A percentile compares a stretch with the other conserved stretches of the same genome.
Evolutionary conservation across 2,888 invertebrate genomes (phyloP).

Genomic region (Dryobotodes eremita): DNA sequence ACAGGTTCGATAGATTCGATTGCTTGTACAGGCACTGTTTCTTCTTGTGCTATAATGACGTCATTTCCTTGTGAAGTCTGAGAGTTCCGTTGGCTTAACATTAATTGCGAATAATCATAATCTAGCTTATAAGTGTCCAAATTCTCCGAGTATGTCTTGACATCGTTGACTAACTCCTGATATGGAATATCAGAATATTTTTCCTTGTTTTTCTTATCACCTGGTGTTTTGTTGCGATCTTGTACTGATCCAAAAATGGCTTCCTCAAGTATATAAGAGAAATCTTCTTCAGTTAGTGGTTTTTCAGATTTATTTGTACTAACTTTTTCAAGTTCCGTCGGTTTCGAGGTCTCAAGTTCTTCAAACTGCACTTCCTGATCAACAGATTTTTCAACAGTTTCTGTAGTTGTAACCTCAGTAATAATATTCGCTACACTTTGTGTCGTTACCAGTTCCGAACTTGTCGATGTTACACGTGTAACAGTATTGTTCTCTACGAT

Average conservation of each 20-base stretch:
- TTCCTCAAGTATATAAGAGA: slow-evolving; percentile 84
- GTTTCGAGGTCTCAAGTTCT: background rate
- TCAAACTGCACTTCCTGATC: slow-evolving; percentile 1
- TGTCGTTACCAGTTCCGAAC: background rate
- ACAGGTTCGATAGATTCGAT: slow-evolving; percentile 16
- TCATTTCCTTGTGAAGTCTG: slow-evolving; percentile 31
- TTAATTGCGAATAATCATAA: slow-evolving; percentile 79
- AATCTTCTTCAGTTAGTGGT: slow-evolving; percentile 68
- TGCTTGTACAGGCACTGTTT: background rate
- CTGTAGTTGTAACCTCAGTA: slow-evolving; percentile 8
- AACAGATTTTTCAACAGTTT: slow-evolving; percentile 21
- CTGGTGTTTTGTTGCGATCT: slow-evolving; percentile 82
- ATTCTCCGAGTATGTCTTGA: slow-evolving; percentile 82
- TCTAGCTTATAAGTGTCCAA: slow-evolving; percentile 80
- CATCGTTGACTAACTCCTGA: slow-evolving; percentile 79
- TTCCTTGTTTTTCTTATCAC: slow-evolving; percentile 62
- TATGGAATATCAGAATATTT: slow-evolving; percentile 76
- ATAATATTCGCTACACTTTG: slow-evolving; percentile 34
- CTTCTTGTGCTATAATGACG: background rate
- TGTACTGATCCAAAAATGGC: slow-evolving; percentile 92
- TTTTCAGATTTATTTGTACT: slow-evolving; percentile 13
- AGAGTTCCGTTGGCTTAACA: slow-evolving; percentile 66
- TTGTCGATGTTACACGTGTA: slow-evolving; percentile 15
- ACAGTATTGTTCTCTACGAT: slow-evolving; percentile 2
- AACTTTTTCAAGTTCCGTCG: slow-evolving; percentile 6